Base-by-base conservation (phyloP, 1,140 invertebrate genomes). In the Microplitis mediator region DNA sequence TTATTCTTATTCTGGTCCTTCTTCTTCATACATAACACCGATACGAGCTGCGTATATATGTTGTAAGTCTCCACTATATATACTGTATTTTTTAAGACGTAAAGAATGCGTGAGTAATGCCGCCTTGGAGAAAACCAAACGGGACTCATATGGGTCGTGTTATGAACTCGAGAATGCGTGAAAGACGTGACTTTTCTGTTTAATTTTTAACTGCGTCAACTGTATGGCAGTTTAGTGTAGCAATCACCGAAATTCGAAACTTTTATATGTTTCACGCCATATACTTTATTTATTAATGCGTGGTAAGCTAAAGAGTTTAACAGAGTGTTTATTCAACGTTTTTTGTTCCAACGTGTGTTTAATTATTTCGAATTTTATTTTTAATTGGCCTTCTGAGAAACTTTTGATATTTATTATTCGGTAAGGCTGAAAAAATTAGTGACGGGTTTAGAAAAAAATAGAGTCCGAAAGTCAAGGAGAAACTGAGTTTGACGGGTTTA, bases 121-220 rank as follows among this genome's bases (percentile, higher is more conserved):
- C 11, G 60, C 61, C 11, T 36, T 56, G 61, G 64, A 70, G 39
- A 70, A 70, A 56, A 31, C 50, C 13, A 58, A 69, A 69, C 35
- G 35, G 52, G 52, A 68, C 23, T 68, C 45, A 23, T 52, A 52
- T 32, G 16, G 35, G 16, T 51, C 64, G 45, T 63, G 34, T 64
- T 71, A 71, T 65, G 69, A 71, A 34, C 32, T 63, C 45, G 34
- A 39, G 69, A 71, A 69, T 65, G 63, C 45, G 63, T 65, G 63
- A 65, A 65, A 65, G 63, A 65, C 36, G 1, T 52, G 31, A 50
- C 45, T 5, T 14, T n/a, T n/a, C 6, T 54, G 5, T 16, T 54
- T n/a, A 23, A 23, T 23, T 3, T 54, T 54, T n/a, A 16, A 54
- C 52, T 54, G 13, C 4, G 39, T 45, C 11, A 45, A 45, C 39